These are phyloP conservation scores for Manduca sexta DNA, from an alignment of 1,140 invertebrate genomes.

Conservation along the genomic window DNA sequence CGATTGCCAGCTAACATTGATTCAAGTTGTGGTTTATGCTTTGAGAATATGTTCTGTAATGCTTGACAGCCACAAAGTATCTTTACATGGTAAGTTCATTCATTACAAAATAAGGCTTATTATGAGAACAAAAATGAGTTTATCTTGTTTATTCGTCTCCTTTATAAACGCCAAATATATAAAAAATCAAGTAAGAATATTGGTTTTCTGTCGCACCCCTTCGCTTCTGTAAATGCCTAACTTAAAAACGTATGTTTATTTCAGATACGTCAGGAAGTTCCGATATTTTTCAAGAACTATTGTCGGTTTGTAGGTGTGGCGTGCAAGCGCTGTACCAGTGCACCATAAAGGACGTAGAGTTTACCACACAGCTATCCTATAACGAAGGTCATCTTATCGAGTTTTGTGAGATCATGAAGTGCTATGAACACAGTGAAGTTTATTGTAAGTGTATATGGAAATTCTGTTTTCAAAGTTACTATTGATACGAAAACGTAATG, in stretches of 20 bases:
- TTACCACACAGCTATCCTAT: constrained; percentile 21
- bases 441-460: constrained; percentile 23
- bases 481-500: too few species aligned
- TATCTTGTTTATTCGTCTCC: too few species aligned
- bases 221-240: too few species aligned
- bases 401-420: constrained; percentile 21
- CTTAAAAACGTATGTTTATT: too few species aligned
- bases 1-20: constrained; percentile 33
- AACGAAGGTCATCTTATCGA: constrained; percentile 32
- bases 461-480: too few species aligned
- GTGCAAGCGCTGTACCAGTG: constrained; percentile 24
- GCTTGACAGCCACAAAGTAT: constrained; percentile 10
- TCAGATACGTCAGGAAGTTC: too few species aligned
- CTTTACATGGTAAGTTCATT: constrained; percentile 5
- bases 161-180: too few species aligned
- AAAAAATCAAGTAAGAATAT: too few species aligned
- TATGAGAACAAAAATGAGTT: too few species aligned
- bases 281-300: constrained; percentile 4
- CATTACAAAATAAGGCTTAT: too few species aligned
- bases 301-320: constrained; percentile 28
- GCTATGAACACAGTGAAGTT: constrained; percentile 13
- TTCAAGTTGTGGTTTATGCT: constrained; percentile 38
- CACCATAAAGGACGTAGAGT: constrained; percentile 20
- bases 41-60: constrained; percentile 36
- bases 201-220: too few species aligned